Conservation (phyloP, 2,797 vertebrate species). For the Ptychobarbus kaznakovi region DNA sequence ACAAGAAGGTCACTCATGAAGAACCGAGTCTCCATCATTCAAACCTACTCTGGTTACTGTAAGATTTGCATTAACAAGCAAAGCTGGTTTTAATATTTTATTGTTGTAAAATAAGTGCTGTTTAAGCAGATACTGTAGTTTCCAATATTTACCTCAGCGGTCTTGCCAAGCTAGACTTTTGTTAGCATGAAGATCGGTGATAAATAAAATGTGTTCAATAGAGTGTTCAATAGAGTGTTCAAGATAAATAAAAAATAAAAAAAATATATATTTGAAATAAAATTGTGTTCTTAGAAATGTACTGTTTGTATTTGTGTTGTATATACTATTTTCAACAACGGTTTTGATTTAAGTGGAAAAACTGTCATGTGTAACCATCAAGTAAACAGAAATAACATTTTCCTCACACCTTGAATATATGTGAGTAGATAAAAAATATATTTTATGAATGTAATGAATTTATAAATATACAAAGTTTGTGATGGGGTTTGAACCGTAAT, state of each 20-base stretch:
- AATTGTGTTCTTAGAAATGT: not conserved
- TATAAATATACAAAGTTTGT: not conserved
- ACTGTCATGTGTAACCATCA: not conserved
- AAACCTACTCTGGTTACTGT: not conserved
- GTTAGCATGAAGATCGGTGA: not conserved
- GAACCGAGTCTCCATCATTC: not conserved
- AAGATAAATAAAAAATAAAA: not conserved
- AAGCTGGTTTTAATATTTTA: not conserved
- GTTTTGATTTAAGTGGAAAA: not conserved
- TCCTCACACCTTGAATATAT: not conserved
- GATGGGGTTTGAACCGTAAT: not conserved
- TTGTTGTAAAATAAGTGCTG: not conserved
- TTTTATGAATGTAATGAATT: not conserved
- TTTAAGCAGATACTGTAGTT: not conserved
- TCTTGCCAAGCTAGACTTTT: not conserved
- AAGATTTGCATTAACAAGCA: not conserved
- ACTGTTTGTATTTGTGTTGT: not conserved
- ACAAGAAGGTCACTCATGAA: conserved; percentile 5
- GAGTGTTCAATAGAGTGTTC: not conserved
- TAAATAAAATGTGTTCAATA: not conserved
- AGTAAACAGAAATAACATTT: not conserved
- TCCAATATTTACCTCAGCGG: not conserved
- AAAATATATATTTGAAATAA: not conserved
- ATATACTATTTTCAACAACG: not conserved
- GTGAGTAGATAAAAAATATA: not conserved